phyloP scores from a whole-genome alignment of 2,888 invertebrate genomes.

The Craniophora ligustri region DNA sequence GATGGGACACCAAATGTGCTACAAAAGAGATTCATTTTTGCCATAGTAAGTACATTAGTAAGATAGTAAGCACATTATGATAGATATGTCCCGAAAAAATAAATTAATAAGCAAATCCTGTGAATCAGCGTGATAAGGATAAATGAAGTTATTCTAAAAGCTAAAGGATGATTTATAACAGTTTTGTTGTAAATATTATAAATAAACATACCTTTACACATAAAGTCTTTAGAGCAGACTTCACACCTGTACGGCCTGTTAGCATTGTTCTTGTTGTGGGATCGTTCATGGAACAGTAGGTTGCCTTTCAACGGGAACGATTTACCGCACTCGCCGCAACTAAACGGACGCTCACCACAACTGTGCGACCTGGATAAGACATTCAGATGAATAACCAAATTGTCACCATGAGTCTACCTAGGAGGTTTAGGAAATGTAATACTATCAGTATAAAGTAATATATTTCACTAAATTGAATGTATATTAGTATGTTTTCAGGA shows the following conservation, averaged over 20 bases:
- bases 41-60: too few relatives aligned
- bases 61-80: too few relatives aligned
- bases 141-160: too few relatives aligned
- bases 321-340: slow-evolving; percentile 95
- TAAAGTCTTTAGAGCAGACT: slow-evolving; percentile 95
- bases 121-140: too few relatives aligned
- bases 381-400: too few relatives aligned
- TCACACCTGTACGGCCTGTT: slow-evolving; percentile 93
- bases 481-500: too few relatives aligned
- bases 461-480: background rate
- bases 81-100: too few relatives aligned
- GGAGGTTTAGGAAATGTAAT: too few relatives aligned
- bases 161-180: too few relatives aligned
- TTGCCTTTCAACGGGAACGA: slow-evolving; percentile 95
- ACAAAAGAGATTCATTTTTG: slow-evolving; percentile 10
- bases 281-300: slow-evolving; percentile 95
- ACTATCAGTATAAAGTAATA: background rate
- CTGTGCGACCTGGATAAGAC: slow-evolving; percentile 89
- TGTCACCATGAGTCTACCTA: too few relatives aligned
- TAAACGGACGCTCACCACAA: slow-evolving; percentile 93
- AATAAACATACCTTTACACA: slow-evolving; percentile 93
- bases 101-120: background rate
- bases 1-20: slow-evolving; percentile 94
- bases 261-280: slow-evolving; percentile 92
- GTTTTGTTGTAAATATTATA: background rate